Evolutionary conservation across 2,888 invertebrate genomes (phyloP).

Genomic region (Drosophila siamana): DNA sequence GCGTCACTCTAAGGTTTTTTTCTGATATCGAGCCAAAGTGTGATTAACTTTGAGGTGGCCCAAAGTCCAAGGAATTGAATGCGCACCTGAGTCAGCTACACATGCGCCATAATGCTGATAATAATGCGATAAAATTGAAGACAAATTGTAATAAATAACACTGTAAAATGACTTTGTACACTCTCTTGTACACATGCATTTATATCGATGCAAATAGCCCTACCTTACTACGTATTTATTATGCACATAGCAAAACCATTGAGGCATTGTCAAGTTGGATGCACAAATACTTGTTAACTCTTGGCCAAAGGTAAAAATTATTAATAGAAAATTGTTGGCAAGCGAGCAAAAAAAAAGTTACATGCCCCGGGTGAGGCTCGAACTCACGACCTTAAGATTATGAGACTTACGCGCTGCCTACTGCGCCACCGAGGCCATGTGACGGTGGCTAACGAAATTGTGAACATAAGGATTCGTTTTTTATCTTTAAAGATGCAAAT

Average conservation of each 20-base stretch:
- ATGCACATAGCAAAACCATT: background rate
- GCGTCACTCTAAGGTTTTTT: constrained; percentile 17
- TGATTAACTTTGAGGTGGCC: constrained; percentile 14
- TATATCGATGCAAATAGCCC: background rate
- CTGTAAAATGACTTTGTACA: background rate
- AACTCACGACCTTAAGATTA: constrained; percentile 86
- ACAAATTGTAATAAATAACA: constrained; percentile 30
- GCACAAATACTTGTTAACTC: background rate
- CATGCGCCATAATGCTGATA: constrained; percentile 33
- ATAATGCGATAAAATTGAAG: constrained; percentile 36
- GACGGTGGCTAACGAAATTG: constrained; percentile 12
- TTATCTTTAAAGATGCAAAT: background rate
- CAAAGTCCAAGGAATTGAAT: constrained; percentile 42
- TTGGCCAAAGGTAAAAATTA: background rate
- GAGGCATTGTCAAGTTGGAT: background rate
- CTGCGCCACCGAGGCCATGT: constrained; percentile 85
- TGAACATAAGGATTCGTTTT: constrained; percentile 3
- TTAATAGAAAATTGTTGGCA: background rate
- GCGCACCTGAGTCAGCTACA: constrained; percentile 30
- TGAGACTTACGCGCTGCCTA: constrained; percentile 86
- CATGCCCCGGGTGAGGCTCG: constrained; percentile 85
- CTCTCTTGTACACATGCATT: background rate
- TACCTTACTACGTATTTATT: background rate
- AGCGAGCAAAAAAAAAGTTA: constrained; percentile 35
- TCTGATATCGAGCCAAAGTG: constrained; percentile 19